Evolutionary conservation across 2,888 invertebrate species (phyloP), one percentile per base, ranked within the genome.

Genomic region (Xestia c-nigrum): DNA sequence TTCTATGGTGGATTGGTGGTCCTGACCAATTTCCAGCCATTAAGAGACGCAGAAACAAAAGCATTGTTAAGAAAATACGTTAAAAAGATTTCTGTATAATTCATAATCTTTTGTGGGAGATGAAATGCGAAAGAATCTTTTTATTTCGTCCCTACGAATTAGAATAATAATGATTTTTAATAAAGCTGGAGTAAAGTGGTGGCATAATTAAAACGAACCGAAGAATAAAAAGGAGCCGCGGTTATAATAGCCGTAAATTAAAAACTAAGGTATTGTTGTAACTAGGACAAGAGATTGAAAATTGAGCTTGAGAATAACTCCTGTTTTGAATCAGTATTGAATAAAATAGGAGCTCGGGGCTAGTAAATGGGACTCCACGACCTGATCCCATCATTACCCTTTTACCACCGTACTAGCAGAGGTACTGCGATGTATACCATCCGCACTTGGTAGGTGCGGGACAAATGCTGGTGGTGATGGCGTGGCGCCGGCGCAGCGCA

Each of bases 81-180:
- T 71, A 71, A 76, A 87, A 87, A 80, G 68, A 80, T 78, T 76
- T 75, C 38, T 72, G 66, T 80, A 69, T 77, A 86, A 87, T 88
- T 88, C 78, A 73, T 85, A 87, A 85, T 88, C 87, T 87, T 82
- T 88, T 87, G 87, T 80, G 59, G 40, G 38, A 47, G 50, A 79
- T 52, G 75, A 76, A 81, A 84, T 66, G 75, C 61, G 64, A 80
- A 83, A 47, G 80, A 82, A 87, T 80, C 85, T 88, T 82, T 87
- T 88, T 87, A 76, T 80, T 81, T 82, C 65, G 85, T 76, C 72
- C 76, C 78, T 76, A 43, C 82, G 66, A 75, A 87, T 82, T 87
- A 82, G 80, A 87, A 88, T 88, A 88, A 87, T 87, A 87, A 87
- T 87, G 85, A 87, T 88, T 87, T 87, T 87, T 84, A 81, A 88